phyloP scores from a whole-genome alignment of 2,113 vertebrate genomes.

The Atlantisia rogersi region DNA sequence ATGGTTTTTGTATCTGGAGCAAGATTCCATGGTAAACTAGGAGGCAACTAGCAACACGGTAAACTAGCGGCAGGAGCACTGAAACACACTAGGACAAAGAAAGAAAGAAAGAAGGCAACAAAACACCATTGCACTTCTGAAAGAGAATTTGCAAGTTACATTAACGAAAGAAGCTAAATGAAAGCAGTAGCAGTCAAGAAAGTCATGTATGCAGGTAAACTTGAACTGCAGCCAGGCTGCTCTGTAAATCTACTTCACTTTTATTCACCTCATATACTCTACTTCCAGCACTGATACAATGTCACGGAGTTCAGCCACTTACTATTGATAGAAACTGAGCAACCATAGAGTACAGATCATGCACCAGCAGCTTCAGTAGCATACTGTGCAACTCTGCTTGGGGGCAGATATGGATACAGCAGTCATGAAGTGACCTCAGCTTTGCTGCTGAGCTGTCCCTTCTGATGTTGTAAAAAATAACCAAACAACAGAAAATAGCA shows the following conservation, averaged over 20 bases:
- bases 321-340: background rate
- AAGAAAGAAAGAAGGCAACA: background rate
- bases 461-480: background rate
- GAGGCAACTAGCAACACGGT: background rate
- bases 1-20: background rate
- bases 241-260: background rate
- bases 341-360: background rate
- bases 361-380: background rate
- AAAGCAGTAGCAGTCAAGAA: background rate
- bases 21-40: background rate
- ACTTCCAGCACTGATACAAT: background rate
- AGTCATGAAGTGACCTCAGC: background rate
- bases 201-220: background rate
- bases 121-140: background rate
- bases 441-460: background rate
- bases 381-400: background rate
- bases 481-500: background rate
- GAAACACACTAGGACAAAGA: background rate
- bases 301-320: background rate
- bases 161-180: background rate
- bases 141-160: background rate
- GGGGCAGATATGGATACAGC: background rate
- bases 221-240: background rate
- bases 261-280: background rate
- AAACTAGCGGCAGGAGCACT: background rate